Percentiles rank a stretch among this genome's conserved stretches.
Evolutionary conservation across 1,140 invertebrate genomes (phyloP).

Genomic region (Cotesia chilonis): DNA sequence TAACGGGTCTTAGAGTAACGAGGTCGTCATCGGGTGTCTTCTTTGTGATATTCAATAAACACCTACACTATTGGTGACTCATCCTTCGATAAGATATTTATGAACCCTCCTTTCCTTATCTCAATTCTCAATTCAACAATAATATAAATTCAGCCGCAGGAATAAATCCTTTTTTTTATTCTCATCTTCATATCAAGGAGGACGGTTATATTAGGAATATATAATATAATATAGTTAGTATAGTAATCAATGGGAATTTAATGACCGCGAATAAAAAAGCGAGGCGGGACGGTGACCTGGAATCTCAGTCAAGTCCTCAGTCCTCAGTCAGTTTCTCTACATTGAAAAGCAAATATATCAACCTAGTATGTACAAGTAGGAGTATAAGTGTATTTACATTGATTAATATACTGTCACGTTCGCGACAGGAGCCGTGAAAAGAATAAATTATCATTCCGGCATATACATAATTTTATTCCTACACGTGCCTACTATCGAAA

Average conservation of each 20-base stretch:
- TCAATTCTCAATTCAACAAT: no score
- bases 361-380: neutral
- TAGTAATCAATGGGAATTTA: conserved; percentile 43
- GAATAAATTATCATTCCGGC: neutral
- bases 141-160: no score
- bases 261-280: conserved; percentile 50
- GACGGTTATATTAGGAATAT: no score
- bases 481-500: no score
- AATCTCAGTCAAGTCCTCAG: conserved; percentile 53
- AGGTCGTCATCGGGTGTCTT: conserved; percentile 43
- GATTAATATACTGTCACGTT: no score
- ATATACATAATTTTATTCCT: conserved; percentile 2
- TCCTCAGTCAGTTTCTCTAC: conserved; percentile 34
- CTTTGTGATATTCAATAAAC: neutral
- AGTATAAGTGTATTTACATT: no score
- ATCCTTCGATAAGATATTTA: no score
- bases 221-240: no score
- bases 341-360: neutral
- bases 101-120: no score
- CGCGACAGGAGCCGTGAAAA: no score
- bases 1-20: conserved; percentile 62
- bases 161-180: no score
- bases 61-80: neutral
- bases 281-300: conserved; percentile 61
- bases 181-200: no score